Base-by-base conservation (phyloP, 2,797 vertebrate genomes). In the Fundulus diaphanus region DNA sequence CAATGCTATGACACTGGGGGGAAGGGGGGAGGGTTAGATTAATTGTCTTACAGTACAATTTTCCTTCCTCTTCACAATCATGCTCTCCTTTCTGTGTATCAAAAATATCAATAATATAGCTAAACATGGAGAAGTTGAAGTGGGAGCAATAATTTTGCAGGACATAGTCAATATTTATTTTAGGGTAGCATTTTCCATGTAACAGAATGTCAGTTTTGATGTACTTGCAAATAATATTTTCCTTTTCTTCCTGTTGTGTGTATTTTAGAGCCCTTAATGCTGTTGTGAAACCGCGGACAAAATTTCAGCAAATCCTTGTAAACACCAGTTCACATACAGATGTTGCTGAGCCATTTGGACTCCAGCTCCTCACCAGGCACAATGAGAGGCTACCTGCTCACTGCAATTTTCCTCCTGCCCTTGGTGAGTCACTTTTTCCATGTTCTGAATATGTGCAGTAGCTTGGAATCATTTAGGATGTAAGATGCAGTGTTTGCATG, bases 351-450 rank as follows among this genome's bases (percentile, higher is more conserved):
- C 65, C 46, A 72, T 80, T 75, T 78, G 77, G 76, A 85, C 73
- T 40, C 67, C 46, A 74, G 51, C 22, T 16, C 81, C 65, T 87
- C 81, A 75, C 56, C 24, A 69, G 81, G 86, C 72, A 93, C 79
- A 75, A 94, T 94, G 93, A 92, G 78, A 88, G 88, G 82, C 84
- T 89, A 67, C 89, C 85, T 94, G 89, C 90, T 93, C 86, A 86
- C 85, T 86, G 83, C 87, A 65, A 81, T 92, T 79, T 77, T 94
- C 46, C 85, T 94, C 82, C 82, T 93, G 87, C 93, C 90, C 85
- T 79, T 93, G 92, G 93, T 94, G 84, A 94, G 92, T 91, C 72
- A 27, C 71, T 33, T 68, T 80, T 67, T 56, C 56, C 51, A 46
- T 80, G 56, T 73, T 16, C 27, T 70, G 33, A 73, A 69, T 70